Base-by-base conservation (phyloP, 1,140 invertebrate species). In the Rhyacophila brunnea region DNA sequence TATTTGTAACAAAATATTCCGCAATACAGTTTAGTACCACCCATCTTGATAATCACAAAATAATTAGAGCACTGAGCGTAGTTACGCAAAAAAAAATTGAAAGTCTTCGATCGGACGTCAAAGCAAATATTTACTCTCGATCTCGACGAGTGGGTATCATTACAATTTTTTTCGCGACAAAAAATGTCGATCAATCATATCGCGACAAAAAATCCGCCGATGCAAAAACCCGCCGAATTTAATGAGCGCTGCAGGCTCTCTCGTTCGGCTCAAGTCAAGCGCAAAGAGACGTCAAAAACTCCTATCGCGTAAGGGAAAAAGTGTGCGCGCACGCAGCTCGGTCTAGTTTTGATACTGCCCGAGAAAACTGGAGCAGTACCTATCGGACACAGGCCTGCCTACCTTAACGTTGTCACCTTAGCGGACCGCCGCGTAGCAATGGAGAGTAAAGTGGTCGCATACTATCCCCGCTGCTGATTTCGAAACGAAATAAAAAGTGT, bases 401-500 rank as follows among this genome's bases (percentile, higher is more conserved):
- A 13, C 15, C 54, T 47, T 50, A 52, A 50, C 61, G 61, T 58
- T 63, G 61, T 63, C 61, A 54, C 45, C 52, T 46, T 54, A 43
- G 60, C 42, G 18, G 54, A 49, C 35, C 60, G 54, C 48, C 50
- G 51, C 10, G 15, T 23, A 51, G 35, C 51, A 58, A 62, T 50
- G 50, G 60, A 47, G 46, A 45, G 38, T 14, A 10, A 35, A 18
- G 28, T n/a, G 44, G 17, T 46, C 17, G 53, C 23, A 5, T 11
- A n/a, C 18, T 11, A 13, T 19, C 32, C 18, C 36, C 50, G 13
- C 15, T 13, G 9, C 23, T n/a, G 55, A 63, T 63, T 63, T 63
- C 55, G 56, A 63, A 63, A 63, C 51, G 55, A 58, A 63, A 63
- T 55, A 63, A 63, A 63, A 63, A 63, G 49, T 46, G 44, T 28